These are phyloP conservation scores for Dynastes maya DNA, from an alignment of 2,888 invertebrate species.

Conservation along the genomic window DNA sequence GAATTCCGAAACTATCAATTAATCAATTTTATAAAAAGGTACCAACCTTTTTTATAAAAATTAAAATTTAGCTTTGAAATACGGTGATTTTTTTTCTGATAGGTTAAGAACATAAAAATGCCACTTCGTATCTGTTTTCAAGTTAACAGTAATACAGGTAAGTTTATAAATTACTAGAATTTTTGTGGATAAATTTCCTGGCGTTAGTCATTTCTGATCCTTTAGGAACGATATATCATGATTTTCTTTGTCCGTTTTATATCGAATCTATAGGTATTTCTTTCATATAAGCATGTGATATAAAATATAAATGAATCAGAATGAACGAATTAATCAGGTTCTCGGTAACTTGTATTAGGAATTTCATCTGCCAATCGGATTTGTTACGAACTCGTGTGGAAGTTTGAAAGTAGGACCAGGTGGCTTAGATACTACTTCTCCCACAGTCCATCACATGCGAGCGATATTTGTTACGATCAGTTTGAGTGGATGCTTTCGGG, in stretches of 20 bases:
- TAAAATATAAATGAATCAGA: constrained; percentile 45
- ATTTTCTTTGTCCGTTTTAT: background rate
- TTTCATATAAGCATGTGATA: constrained; percentile 21
- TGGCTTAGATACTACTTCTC: constrained; percentile 64
- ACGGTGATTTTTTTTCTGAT: no score
- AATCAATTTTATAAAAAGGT: no score
- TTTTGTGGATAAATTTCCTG: no score
- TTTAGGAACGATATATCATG: no score
- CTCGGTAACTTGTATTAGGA: constrained; percentile 45
- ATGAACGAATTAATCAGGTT: constrained; percentile 49
- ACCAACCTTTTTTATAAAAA: no score
- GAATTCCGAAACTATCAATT: no score
- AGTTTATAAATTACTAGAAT: no score
- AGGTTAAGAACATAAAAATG: no score
- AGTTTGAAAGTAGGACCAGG: constrained; percentile 63
- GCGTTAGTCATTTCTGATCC: no score
- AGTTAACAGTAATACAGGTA: no score
- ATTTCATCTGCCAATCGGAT: constrained; percentile 62
- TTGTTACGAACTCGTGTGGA: constrained; percentile 60
- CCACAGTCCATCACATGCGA: constrained; percentile 67
- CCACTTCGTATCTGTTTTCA: no score
- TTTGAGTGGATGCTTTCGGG: constrained; percentile 54
- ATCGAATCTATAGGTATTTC: background rate
- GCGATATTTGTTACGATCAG: constrained; percentile 64
- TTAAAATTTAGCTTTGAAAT: no score